Evolutionary conservation across 2,113 vertebrate genomes (phyloP).

Genomic region (Heterochromis multidens): DNA sequence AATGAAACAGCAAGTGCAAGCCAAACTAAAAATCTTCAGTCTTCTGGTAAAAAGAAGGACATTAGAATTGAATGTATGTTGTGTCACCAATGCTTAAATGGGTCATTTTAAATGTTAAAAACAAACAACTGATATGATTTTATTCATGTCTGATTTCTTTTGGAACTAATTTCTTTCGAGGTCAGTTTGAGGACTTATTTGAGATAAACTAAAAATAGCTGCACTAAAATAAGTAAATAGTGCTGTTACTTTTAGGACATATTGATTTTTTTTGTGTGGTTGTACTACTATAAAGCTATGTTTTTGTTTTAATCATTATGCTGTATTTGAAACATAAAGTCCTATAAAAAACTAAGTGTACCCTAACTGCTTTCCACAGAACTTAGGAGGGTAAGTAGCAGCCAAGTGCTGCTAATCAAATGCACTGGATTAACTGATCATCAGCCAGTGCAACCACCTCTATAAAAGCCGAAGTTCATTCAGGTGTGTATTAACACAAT

Average conservation of each 20-base stretch:
- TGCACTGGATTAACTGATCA: neutral
- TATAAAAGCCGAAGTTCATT: neutral
- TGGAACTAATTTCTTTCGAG: neutral
- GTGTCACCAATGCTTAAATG: neutral
- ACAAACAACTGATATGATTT: neutral
- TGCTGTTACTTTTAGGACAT: neutral
- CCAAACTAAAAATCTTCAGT: too few species aligned
- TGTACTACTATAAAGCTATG: too few species aligned
- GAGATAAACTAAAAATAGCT: neutral
- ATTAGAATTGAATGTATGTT: neutral
- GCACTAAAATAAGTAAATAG: neutral
- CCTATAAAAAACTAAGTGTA: neutral
- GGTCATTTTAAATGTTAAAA: neutral
- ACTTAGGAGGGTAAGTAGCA: neutral
- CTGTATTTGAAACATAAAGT: neutral
- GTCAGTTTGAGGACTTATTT: neutral
- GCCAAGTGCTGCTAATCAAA: neutral
- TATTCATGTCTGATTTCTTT: neutral
- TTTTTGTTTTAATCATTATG: neutral
- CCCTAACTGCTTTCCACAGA: neutral
- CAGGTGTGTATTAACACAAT: neutral
- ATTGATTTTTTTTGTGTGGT: neutral
- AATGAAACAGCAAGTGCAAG: too few species aligned
- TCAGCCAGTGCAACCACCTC: neutral
- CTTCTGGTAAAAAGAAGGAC: too few species aligned